These are phyloP conservation scores for Drosophila navojoa DNA, from an alignment of 1,140 invertebrate genomes.

Conservation along the genomic window DNA sequence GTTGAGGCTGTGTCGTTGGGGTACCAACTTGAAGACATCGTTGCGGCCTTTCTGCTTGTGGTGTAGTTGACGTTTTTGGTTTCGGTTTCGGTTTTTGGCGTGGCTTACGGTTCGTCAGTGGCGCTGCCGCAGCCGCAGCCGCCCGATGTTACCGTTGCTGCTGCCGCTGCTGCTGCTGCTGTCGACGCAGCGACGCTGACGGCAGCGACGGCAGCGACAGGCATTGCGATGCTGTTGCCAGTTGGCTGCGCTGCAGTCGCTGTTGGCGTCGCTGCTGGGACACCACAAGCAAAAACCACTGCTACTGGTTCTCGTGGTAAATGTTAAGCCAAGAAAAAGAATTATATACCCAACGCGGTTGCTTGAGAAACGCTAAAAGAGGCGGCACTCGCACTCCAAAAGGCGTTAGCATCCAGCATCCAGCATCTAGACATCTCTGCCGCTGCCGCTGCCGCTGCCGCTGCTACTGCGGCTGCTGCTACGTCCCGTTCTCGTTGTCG, in stretches of 20 bases:
- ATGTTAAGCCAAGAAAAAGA: slow-evolving; percentile 82
- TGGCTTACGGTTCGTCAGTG: slow-evolving; percentile 54
- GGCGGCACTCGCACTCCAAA: slow-evolving; percentile 44
- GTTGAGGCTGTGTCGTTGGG: slow-evolving; percentile 4
- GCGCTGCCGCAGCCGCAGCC: slow-evolving; percentile 5
- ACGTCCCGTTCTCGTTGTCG: slow-evolving; percentile 17
- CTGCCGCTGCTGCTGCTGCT: neutral
- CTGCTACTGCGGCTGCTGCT: neutral
- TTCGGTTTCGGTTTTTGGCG: slow-evolving; percentile 72
- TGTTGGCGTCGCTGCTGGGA: slow-evolving; percentile 43
- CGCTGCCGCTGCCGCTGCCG: neutral
- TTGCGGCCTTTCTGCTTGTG: slow-evolving; percentile 81
- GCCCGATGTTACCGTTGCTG: neutral
- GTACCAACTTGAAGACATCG: slow-evolving; percentile 73
- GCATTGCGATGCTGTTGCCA: neutral
- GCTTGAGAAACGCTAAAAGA: slow-evolving; percentile 45
- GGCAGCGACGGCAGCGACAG: neutral
- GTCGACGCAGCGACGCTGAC: neutral
- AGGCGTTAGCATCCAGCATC: slow-evolving; percentile 16
- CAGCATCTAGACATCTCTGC: slow-evolving; percentile 23
- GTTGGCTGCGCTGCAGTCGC: slow-evolving; percentile 30
- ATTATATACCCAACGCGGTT: slow-evolving; percentile 59
- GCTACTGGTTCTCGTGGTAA: slow-evolving; percentile 84
- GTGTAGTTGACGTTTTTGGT: slow-evolving; percentile 82
- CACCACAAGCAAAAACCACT: slow-evolving; percentile 81